phyloP scores from a whole-genome alignment of 2,113 vertebrate genomes.

The Forbesichthys agassizii region DNA sequence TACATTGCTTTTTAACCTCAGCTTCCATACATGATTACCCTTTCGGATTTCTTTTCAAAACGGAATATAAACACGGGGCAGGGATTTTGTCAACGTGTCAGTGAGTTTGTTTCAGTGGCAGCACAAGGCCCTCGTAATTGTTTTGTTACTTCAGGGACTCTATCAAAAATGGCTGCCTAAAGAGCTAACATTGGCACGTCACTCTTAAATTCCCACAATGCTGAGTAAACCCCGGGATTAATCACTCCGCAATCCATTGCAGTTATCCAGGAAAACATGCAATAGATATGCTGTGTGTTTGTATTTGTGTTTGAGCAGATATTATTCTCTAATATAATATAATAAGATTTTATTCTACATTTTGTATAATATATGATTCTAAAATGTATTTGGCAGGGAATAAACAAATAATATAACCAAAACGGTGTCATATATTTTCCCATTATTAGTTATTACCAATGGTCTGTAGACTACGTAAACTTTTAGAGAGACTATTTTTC shows the following conservation, averaged over 20 bases:
- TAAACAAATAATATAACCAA: too few species aligned
- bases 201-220: slow-evolving; percentile 53
- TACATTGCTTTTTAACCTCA: slow-evolving; percentile 99
- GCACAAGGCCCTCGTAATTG: slow-evolving; percentile 76
- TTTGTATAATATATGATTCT: not conserved
- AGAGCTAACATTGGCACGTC: slow-evolving; percentile 62
- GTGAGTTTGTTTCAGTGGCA: slow-evolving; percentile 84
- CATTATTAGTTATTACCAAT: too few species aligned
- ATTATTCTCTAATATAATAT: not conserved
- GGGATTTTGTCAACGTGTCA: slow-evolving; percentile 92
- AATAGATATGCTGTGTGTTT: not conserved
- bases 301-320: not conserved
- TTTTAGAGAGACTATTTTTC: too few species aligned
- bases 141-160: slow-evolving; percentile 74
- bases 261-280: slow-evolving; percentile 26
- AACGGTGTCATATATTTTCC: too few species aligned
- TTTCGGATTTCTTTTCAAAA: slow-evolving; percentile 97
- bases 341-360: too few species aligned
- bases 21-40: slow-evolving; percentile 99
- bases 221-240: slow-evolving; percentile 37
- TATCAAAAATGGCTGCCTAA: slow-evolving; percentile 66
- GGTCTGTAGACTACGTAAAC: too few species aligned
- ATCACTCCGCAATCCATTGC: slow-evolving; percentile 25
- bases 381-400: too few species aligned
- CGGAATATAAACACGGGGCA: slow-evolving; percentile 95